Base-by-base conservation (phyloP, 2,113 vertebrate genomes). In the Dicrurus megarhynchus region DNA sequence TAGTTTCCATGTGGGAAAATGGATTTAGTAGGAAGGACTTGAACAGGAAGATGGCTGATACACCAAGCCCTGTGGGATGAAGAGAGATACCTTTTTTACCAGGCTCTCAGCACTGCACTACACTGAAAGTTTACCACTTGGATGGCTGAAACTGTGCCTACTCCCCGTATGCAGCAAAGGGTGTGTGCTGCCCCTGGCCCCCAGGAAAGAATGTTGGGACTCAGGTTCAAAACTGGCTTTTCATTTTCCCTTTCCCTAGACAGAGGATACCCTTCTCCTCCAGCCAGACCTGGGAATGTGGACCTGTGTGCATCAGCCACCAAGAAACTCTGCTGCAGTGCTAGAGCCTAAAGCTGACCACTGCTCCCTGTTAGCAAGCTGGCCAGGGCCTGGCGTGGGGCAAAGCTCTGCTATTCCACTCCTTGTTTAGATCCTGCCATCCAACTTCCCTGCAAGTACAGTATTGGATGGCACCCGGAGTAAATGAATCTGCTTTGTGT, bases 401-500 rank as follows among this genome's bases (percentile, higher is more conserved):
- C 20, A 73, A 77, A 87, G 22, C 47, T 90, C 42, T 71, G 28
- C 32, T 59, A 2, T 64, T 69, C 41, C 14, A 8, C 50, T 95
- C 65, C 46, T 76, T 53, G 30, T 39, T 68, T 37, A 68, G 56
- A 60, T 64, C 56, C 46, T 37, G 16, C 33, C 39, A 73, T 88
- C 55, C 76, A 89, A 64, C 76, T 68, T 86, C 77, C 33, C 59
- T 89, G 50, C 71, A 88, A 77, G 50, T 61, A 41, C n/a, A 81
- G 46, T 70, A 93, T n/a, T 96, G 84, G 81, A 91, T 86, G 87
- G 71, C 92, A 75, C 52, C 50, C 46, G 2, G 26, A 87, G 78
- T 90, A 84, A 93, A 95, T 80, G 84, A 94, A 95, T 95, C 82
- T 93, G 84, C 63, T 93, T 95, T 96, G 71, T 64, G 83, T 94